Conservation (phyloP, 2,888 invertebrate genomes). For the Phrixothrix hirtus region DNA sequence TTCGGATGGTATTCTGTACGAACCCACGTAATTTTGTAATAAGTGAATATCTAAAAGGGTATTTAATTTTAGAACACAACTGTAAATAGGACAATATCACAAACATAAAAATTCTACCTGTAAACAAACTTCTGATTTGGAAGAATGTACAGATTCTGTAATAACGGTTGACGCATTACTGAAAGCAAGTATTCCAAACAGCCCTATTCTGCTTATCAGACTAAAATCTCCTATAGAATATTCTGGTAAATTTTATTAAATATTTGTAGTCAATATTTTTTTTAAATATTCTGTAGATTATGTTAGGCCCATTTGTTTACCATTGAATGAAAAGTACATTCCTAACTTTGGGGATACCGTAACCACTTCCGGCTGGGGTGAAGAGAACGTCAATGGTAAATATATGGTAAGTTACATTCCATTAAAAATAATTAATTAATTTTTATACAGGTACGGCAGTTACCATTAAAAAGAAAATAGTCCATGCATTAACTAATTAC, state of each 20-base stretch:
- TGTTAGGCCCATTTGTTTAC: slow-evolving; percentile 2
- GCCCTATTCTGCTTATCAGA: neutral
- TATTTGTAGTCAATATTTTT: neutral
- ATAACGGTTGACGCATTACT: neutral
- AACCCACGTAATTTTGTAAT: neutral
- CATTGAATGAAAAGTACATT: neutral
- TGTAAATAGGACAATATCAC: slow-evolving; percentile 2
- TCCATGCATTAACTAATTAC: neutral
- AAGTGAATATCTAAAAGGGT: neutral
- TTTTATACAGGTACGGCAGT: neutral
- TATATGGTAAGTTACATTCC: neutral
- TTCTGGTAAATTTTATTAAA: neutral
- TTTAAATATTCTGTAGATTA: neutral
- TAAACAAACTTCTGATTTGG: neutral
- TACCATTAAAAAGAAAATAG: neutral
- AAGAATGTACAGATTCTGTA: slow-evolving; percentile 4
- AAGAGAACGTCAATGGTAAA: neutral
- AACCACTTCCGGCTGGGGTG: slow-evolving; percentile 2
- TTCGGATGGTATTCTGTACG: neutral
- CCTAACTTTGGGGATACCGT: neutral
- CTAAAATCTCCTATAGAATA: too few relatives aligned
- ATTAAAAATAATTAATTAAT: neutral
- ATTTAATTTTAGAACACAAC: neutral
- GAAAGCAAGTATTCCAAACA: neutral
- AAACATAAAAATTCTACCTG: neutral